Percentiles rank a stretch among this genome's conserved stretches.
These are phyloP conservation scores for Eremobia ochroleuca DNA, from an alignment of 2,888 invertebrate genomes.

Conservation along the genomic window DNA sequence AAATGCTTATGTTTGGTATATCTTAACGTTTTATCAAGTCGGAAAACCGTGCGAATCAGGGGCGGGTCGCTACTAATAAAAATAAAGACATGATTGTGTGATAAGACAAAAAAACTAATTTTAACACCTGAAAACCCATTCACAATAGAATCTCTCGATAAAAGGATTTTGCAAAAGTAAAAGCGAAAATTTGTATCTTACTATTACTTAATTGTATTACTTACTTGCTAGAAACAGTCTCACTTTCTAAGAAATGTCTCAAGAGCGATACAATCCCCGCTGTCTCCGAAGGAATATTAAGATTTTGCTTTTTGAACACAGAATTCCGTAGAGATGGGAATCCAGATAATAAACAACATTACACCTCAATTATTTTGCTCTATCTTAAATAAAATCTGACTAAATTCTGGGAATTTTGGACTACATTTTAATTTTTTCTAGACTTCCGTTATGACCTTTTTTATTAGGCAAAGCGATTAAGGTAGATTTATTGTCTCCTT, in stretches of 20 bases:
- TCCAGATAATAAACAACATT: constrained; percentile 61
- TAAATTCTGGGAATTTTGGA: constrained; percentile 29
- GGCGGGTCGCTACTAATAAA: not conserved
- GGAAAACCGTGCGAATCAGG: too few relatives aligned
- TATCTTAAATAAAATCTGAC: constrained; percentile 64
- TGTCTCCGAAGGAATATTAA: constrained; percentile 49
- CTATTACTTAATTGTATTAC: too few relatives aligned
- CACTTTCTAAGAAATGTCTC: constrained; percentile 22
- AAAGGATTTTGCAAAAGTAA: not conserved
- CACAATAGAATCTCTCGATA: constrained; percentile 2
- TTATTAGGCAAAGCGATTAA: constrained; percentile 23
- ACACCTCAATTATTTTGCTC: constrained; percentile 54
- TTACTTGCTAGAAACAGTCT: constrained; percentile 3
- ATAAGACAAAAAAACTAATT: not conserved
- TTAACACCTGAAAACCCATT: not conserved
- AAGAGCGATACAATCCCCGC: constrained; percentile 34
- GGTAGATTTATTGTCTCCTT: constrained; percentile 37
- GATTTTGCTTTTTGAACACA: constrained; percentile 46
- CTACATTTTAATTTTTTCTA: constrained; percentile 32
- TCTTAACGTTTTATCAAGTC: too few relatives aligned
- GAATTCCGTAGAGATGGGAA: constrained; percentile 45
- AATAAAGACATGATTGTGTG: not conserved
- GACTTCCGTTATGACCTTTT: constrained; percentile 36
- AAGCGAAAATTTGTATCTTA: not conserved
- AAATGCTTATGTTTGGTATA: too few relatives aligned